phyloP scores from a whole-genome alignment of 2,888 invertebrate species.

The Zhuqinia jingwanae region DNA sequence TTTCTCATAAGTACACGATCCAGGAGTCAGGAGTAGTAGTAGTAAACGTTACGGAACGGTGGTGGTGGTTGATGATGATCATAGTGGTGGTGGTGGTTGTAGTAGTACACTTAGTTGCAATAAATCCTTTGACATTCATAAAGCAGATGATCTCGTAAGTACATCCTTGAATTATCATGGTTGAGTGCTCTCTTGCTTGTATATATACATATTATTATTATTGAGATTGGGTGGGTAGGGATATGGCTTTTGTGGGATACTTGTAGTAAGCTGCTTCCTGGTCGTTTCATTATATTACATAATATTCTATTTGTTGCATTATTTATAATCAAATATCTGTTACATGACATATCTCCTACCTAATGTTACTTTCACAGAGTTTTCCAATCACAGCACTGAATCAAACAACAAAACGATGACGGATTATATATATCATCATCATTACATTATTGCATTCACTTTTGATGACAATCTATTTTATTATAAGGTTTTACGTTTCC shows the following conservation, averaged over 20 bases:
- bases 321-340: too few species aligned
- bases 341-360: too few species aligned
- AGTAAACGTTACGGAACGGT: slow-evolving; percentile 7
- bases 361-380: background rate
- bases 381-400: slow-evolving; percentile 11
- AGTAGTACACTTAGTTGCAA: slow-evolving; percentile 39
- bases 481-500: slow-evolving; percentile 8
- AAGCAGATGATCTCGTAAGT: slow-evolving; percentile 64
- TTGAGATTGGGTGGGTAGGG: slow-evolving; percentile 26
- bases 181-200: slow-evolving; percentile 42
- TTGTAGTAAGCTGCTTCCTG: too few species aligned
- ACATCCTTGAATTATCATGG: slow-evolving; percentile 67
- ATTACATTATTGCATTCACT: slow-evolving; percentile 18
- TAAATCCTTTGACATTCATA: slow-evolving; percentile 70
- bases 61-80: too few species aligned
- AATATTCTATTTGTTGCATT: too few species aligned
- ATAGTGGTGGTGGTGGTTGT: too few species aligned
- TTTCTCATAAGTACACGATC: background rate
- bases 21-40: too few species aligned
- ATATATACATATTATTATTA: background rate
- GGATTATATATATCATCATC: slow-evolving; percentile 50
- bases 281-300: too few species aligned
- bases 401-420: slow-evolving; percentile 42
- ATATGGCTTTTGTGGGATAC: background rate
- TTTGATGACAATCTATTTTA: slow-evolving; percentile 51